Evolutionary conservation across 2,113 vertebrate species (phyloP).

Genomic region (Passer domesticus): DNA sequence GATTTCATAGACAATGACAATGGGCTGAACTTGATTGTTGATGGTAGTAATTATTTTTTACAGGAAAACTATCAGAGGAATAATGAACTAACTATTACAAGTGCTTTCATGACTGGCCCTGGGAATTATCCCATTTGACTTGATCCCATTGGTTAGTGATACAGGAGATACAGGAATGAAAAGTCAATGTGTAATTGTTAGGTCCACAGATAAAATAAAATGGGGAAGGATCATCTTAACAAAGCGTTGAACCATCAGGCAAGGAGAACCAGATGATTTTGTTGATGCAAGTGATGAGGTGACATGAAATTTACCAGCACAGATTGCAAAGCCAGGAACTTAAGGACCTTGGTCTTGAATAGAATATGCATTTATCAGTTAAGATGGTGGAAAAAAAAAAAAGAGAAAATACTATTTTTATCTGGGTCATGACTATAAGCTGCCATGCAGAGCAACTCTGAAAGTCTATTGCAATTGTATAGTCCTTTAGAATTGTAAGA

Average conservation of each 20-base stretch:
- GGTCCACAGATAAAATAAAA: not conserved
- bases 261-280: not conserved
- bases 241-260: not conserved
- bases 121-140: not conserved
- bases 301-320: not conserved
- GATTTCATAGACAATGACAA: not conserved
- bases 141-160: not conserved
- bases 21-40: not conserved
- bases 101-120: not conserved
- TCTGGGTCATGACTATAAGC: not conserved
- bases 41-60: not conserved
- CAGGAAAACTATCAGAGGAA: not conserved
- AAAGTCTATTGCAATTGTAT: not conserved
- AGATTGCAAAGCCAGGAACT: not conserved
- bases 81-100: not conserved
- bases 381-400: not conserved
- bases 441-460: not conserved
- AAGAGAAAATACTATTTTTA: not conserved
- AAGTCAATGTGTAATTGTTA: not conserved
- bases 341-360: not conserved
- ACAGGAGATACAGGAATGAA: not conserved
- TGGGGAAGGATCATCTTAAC: not conserved
- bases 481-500: not conserved
- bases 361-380: not conserved
- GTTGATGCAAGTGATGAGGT: not conserved